These are phyloP conservation scores for Halcyon malimbica DNA, from an alignment of 2,113 vertebrate genomes.

Conservation along the genomic window DNA sequence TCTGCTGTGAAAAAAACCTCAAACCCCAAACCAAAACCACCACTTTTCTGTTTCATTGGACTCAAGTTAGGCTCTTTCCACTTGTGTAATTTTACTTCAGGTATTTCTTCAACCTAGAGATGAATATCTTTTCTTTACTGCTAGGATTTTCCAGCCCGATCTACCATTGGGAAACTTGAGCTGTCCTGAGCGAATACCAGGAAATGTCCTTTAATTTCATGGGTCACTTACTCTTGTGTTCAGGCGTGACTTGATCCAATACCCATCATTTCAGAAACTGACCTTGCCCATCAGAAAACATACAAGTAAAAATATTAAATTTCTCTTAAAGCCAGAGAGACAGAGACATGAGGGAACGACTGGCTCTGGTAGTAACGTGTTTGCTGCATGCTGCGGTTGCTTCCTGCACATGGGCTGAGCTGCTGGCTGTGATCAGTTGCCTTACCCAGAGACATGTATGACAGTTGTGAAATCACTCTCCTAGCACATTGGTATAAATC, in stretches of 20 bases:
- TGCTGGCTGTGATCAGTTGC: background rate
- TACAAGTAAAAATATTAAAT: background rate
- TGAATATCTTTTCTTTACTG: background rate
- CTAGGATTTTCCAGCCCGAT: background rate
- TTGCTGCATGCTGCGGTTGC: rapidly evolving
- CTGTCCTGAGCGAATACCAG: background rate
- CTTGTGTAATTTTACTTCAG: background rate
- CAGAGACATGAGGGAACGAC: background rate
- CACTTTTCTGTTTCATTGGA: background rate
- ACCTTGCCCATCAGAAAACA: conserved; percentile 18
- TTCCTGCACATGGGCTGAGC: background rate
- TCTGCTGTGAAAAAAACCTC: background rate
- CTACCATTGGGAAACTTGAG: background rate
- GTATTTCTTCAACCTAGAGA: background rate
- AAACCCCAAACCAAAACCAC: background rate
- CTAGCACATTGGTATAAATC: background rate
- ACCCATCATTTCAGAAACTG: background rate
- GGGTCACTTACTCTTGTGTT: background rate
- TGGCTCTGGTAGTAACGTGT: rapidly evolving
- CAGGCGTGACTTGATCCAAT: background rate
- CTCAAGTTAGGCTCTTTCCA: background rate
- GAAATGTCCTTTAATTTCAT: conserved; percentile 28
- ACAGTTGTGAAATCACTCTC: background rate
- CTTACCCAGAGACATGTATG: rapidly evolving
- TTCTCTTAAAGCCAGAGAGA: background rate